These are phyloP conservation scores for Peromyscus attwateri DNA, from an alignment of 2,797 vertebrate genomes.

Conservation along the genomic window DNA sequence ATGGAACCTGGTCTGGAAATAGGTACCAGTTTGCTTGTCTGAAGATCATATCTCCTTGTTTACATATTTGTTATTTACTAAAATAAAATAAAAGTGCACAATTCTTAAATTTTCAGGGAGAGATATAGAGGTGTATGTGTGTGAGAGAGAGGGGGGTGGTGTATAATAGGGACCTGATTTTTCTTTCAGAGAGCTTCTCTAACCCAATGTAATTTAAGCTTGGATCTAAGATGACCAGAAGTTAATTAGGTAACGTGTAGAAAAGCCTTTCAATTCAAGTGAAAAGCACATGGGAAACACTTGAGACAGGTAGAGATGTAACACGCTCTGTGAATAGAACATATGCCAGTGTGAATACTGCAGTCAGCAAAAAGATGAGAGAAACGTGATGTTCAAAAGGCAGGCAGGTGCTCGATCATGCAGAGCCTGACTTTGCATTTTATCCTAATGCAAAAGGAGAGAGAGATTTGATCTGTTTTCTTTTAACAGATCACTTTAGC, in stretches of 20 bases:
- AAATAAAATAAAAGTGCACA: constrained; percentile 12
- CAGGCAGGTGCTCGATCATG: constrained; percentile 73
- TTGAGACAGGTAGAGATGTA: constrained; percentile 6
- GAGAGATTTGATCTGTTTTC: constrained; percentile 55
- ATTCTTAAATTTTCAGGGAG: background rate
- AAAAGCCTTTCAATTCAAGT: constrained; percentile 6
- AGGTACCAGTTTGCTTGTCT: background rate
- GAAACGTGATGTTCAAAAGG: constrained; percentile 44
- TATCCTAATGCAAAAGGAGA: constrained; percentile 73
- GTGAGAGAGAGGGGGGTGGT: background rate
- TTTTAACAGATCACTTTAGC: constrained; percentile 66
- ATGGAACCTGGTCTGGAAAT: background rate
- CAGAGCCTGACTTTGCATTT: constrained; percentile 77
- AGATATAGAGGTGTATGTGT: background rate
- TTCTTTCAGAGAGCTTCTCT: constrained; percentile 36
- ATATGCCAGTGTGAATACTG: background rate
- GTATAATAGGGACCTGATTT: background rate
- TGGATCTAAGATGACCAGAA: constrained; percentile 81
- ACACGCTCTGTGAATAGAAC: constrained; percentile 9
- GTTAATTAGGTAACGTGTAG: constrained; percentile 59
- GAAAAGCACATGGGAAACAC: background rate
- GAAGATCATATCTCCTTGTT: constrained; percentile 12
- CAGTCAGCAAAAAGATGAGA: constrained; percentile 2
- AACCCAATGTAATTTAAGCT: constrained; percentile 30
- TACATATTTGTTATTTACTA: constrained; percentile 7